Base-by-base conservation (phyloP, 2,888 invertebrate genomes). In the Hanleya hanleyi region DNA sequence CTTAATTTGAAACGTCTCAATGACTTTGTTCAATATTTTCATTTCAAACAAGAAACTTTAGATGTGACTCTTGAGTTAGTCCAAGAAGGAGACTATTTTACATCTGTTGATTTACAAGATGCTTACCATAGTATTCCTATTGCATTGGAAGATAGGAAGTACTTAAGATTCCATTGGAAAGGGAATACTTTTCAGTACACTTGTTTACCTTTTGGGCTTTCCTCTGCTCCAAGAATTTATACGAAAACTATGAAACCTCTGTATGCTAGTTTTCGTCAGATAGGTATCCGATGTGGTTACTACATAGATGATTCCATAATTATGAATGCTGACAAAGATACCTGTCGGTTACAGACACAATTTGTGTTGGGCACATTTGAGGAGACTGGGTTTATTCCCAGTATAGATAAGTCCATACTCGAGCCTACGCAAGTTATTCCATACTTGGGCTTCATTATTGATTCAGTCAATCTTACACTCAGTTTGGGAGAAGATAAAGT, bases 281-380 rank as follows among this genome's bases (percentile, higher is more conserved):
- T 57, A 33, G 73, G 70, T 7, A 72, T 76, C n/a, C n/a, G 75
- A 29, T 62, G 67, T 64, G 66, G 41, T 50, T 74, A 75, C 65
- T 78, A 76, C 32, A 73, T 79, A 41, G 77, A 79, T 73, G 77
- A 81, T 71, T 81, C 79, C 35, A 12, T 81, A 3, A 73, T 73
- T 67, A 77, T 74, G n/a, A n/a, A 12, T 51, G 26, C n/a, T n/a
- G 22, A 22, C 22, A 12, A 26, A 18, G 22, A 22, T n/a, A 22
- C 22, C 15, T 51, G 51, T 22, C 7, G 7, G 7, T n/a, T 7
- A 18, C 51, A 51, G 7, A 51, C 9, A 7, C 7, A 26, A 7
- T 51, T n/a, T 18, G 51, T 22, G 7, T n/a, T 51, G 26, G 22
- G 26, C 22, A 29, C 32, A 9, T 57, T 57, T 26, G 2, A 26